Base-by-base conservation (phyloP, 1,140 invertebrate species). In the Pseudomyrmex cubaensis region DNA sequence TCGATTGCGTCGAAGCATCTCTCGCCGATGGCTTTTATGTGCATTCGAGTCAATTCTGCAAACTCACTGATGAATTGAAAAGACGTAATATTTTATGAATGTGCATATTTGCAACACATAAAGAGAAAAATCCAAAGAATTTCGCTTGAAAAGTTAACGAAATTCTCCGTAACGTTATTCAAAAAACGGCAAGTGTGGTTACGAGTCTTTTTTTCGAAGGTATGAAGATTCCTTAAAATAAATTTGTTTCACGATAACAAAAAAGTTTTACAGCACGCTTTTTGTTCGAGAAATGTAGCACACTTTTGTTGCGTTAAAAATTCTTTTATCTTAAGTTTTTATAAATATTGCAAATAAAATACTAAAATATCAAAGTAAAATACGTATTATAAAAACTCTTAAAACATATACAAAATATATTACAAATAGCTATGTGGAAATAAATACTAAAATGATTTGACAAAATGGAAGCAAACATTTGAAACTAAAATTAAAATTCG, bases 11-110 rank as follows among this genome's bases (percentile, higher is more conserved):
- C 44, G 35, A n/a, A 12, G 17, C 56, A n/a, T 20, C 35, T 35
- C 7, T 7, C 35, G 35, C 35, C 17, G 44, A 4, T 61, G 72
- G 56, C 44, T 74, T 74, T 74, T 74, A 74, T 13, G 72, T 7
- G 56, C 70, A 44, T 35, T 20, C 69, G n/a, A 57, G 56, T 59
- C 72, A 20, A 61, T 61, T 74, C 20, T 46, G 22, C 44, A 61
- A n/a, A 8, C 12, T 48, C 25, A 44, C 54, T 7, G 12, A 13
- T 35, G 70, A 13, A 74, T 48, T 74, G 8, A 25, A 2, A 59
- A 61, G 13, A 48, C 4, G 56, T 9, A 61, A 61, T 46, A 15
- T 61, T 61, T 61, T 74, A 61, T 61, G 35, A 44, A 61, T 17
- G 46, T 17, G 46, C 12, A 59, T 46, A 73, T 61, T 22, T 44